phyloP scores from a whole-genome alignment of 2,797 vertebrate genomes.

The Pelochelys cantorii region DNA sequence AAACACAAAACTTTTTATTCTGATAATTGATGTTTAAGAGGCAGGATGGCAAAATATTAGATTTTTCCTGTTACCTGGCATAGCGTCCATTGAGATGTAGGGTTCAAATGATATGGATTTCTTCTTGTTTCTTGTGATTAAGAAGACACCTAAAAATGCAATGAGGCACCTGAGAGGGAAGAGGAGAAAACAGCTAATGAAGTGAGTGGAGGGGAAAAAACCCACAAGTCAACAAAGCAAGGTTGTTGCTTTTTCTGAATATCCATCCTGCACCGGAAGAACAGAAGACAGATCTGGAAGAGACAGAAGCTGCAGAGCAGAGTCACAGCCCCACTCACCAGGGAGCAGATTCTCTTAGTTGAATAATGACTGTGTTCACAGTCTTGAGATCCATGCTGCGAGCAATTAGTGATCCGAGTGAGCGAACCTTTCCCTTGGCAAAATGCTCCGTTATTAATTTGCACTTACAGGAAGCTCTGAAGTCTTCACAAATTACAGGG shows the following conservation, averaged over 20 bases:
- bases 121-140: constrained; percentile 92
- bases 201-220: background rate
- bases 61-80: constrained; percentile 85
- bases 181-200: background rate
- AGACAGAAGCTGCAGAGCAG: background rate
- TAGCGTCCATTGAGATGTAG: constrained; percentile 95
- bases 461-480: background rate
- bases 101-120: constrained; percentile 91
- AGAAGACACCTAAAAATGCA: constrained; percentile 92
- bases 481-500: background rate
- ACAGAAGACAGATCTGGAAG: background rate
- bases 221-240: background rate
- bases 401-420: background rate
- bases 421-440: background rate
- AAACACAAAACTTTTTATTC: background rate
- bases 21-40: background rate
- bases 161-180: constrained; percentile 83
- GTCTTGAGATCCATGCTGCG: background rate
- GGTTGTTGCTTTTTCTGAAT: rapidly evolving
- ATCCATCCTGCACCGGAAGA: background rate
- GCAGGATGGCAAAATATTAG: rapidly evolving
- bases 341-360: background rate
- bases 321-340: background rate
- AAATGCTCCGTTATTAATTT: background rate
- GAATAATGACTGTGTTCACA: background rate